Evolutionary conservation across 1,140 invertebrate genomes (phyloP), one percentile per base, ranked within the genome.

Genomic region (Anagrus nilaparvatae): DNA sequence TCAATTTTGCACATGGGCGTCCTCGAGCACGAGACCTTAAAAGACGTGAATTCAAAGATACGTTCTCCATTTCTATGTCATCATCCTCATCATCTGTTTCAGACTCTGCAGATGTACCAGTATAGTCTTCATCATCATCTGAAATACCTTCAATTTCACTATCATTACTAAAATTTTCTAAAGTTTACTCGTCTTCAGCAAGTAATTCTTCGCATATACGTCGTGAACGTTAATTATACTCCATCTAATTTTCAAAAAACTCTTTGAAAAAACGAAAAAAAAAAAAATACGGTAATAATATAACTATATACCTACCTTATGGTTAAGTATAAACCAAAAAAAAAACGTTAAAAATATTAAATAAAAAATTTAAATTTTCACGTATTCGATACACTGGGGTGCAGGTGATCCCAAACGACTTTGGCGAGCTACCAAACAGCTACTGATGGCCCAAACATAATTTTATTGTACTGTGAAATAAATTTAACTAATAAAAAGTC

Each of bases 41-140:
- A 18, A 24, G 14, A 8, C 37, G 25, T 40, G 27, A 4, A 19
- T 29, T 29, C 5, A 28, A n/a, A 29, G 5, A 17, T 9, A 12
- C 37, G 21, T 30, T 25, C 18, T 40, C 24, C 37, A 40, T 40
- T 5, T 27, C 23, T 4, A 12, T 25, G n/a, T 40, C 27, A 20
- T 40, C 18, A 4, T 17, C 18, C 6, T 28, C 24, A 28, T 35
- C 33, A 16, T 21, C 33, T 16, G 13, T 7, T 14, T 31, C 29
- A 6, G 14, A 31, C 8, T 31, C 13, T 6, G 8, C 14, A 31
- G 8, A 8, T 31, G 8, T 6, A 10, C 14, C 19, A 44, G 57
- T 59, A 38, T 61, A 41, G 14, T 14, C 7, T 10, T 31, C 29
- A 14, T 5, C 5, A 10, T 57, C 65, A 47, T 63, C 69, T 44